Conservation (phyloP, 2,797 vertebrate species). For the Dendrocincla tyrannina region DNA sequence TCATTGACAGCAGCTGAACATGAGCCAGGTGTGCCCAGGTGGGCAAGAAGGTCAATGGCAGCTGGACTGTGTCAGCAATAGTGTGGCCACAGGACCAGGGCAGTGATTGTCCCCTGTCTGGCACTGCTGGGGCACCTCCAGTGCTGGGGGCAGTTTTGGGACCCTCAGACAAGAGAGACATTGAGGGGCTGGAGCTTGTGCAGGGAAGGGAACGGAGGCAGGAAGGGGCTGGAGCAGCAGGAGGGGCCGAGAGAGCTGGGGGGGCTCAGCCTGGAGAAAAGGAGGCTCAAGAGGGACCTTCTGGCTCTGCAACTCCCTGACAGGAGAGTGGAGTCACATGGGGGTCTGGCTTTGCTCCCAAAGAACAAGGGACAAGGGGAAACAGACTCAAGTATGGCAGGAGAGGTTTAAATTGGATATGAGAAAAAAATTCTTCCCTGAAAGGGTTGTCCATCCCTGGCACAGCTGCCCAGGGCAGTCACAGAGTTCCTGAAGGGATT, state of each 20-base stretch:
- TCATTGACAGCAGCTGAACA: not conserved
- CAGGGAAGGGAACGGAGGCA: not conserved
- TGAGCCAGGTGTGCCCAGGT: not conserved
- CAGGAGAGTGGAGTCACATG: not conserved
- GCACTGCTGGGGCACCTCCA: not conserved
- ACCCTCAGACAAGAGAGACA: not conserved
- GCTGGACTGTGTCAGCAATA: not conserved
- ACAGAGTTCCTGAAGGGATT: not conserved
- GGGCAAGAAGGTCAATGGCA: not conserved
- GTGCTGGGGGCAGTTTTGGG: not conserved
- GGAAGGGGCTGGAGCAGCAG: not conserved
- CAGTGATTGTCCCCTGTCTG: not conserved
- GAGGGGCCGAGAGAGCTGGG: fast-evolving
- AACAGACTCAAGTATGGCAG: not conserved
- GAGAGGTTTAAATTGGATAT: not conserved
- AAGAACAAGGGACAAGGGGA: not conserved
- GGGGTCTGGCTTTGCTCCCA: fast-evolving
- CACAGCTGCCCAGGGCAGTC: not conserved
- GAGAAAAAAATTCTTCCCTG: not conserved
- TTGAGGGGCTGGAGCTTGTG: not conserved
- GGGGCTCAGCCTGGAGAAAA: not conserved
- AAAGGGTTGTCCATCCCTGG: not conserved
- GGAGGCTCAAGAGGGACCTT: not conserved
- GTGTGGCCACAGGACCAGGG: not conserved
- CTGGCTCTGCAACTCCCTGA: not conserved